Conservation (phyloP, 2,797 vertebrate genomes). For the Heliangelus exortis region DNA sequence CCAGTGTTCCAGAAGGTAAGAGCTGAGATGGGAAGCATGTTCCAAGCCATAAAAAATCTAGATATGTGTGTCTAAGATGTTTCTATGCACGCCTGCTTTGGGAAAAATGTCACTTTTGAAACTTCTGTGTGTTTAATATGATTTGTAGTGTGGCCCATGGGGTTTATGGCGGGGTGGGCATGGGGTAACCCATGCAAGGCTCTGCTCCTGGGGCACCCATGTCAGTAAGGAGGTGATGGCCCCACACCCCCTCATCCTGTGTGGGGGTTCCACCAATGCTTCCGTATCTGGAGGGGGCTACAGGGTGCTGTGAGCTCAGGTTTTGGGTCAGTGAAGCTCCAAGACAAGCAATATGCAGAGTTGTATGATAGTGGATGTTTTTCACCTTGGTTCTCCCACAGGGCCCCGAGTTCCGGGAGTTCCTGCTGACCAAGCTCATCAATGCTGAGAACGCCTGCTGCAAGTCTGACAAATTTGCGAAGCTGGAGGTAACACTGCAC, state of each 20-base stretch:
- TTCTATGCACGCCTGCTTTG: fast-evolving
- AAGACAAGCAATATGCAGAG: fast-evolving
- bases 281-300: not conserved
- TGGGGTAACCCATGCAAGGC: fast-evolving
- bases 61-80: fast-evolving
- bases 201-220: not conserved
- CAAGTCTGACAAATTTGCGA: conserved; percentile 98
- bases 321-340: fast-evolving
- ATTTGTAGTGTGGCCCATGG: not conserved
- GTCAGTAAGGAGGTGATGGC: not conserved
- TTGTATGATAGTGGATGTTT: not conserved
- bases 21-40: fast-evolving
- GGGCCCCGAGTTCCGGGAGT: conserved; percentile 94
- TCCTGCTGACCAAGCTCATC: conserved; percentile 96
- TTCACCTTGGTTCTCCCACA: conserved; percentile 10
- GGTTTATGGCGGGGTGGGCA: not conserved
- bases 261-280: not conserved
- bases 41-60: too few relatives aligned
- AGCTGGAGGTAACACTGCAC: conserved; percentile 89
- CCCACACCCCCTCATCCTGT: not conserved
- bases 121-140: not conserved
- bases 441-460: conserved; percentile 97
- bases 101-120: not conserved
- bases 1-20: conserved; percentile 93
- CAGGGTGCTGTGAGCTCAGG: not conserved